A percentile compares a stretch with the other conserved stretches of the same genome.
These are phyloP conservation scores for Neolamprologus kungweensis DNA, from an alignment of 2,113 vertebrate species.

Conservation along the genomic window DNA sequence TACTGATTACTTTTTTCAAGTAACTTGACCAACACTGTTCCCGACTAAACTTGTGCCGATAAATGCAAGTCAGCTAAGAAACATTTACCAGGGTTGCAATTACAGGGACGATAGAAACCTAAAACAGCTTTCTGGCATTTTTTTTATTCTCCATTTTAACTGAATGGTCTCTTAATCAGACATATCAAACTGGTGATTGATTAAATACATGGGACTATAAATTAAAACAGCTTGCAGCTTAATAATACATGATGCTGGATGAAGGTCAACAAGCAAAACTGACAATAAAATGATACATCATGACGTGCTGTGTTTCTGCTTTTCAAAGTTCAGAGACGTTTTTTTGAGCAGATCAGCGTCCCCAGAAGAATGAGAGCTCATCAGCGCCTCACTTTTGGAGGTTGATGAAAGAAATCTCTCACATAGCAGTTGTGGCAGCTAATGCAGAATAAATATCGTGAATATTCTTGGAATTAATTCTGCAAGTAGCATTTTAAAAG, in stretches of 20 bases:
- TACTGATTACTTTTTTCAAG: no score
- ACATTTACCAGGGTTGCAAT: not conserved
- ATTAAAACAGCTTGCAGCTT: not conserved
- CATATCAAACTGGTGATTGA: not conserved
- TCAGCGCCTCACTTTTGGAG: accelerated
- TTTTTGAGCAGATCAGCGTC: not conserved
- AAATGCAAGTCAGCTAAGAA: not conserved
- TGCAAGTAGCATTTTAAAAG: not conserved
- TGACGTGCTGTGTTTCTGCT: not conserved
- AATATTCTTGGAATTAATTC: not conserved
- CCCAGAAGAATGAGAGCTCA: not conserved
- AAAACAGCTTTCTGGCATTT: not conserved
- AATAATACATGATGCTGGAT: not conserved
- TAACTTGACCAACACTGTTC: not conserved
- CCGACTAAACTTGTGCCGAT: not conserved
- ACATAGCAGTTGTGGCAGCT: accelerated
- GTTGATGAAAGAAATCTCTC: not conserved
- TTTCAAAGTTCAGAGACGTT: not conserved
- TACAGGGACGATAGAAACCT: not conserved
- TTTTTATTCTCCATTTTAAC: not conserved
- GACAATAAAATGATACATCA: not conserved
- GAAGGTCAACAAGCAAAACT: not conserved
- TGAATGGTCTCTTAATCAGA: not conserved
- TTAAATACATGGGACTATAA: not conserved
- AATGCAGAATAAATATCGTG: not conserved